A percentile compares a stretch with the other conserved stretches of the same genome.
phyloP scores from a whole-genome alignment of 1,140 invertebrate species.

The Reticulitermes speratus region DNA sequence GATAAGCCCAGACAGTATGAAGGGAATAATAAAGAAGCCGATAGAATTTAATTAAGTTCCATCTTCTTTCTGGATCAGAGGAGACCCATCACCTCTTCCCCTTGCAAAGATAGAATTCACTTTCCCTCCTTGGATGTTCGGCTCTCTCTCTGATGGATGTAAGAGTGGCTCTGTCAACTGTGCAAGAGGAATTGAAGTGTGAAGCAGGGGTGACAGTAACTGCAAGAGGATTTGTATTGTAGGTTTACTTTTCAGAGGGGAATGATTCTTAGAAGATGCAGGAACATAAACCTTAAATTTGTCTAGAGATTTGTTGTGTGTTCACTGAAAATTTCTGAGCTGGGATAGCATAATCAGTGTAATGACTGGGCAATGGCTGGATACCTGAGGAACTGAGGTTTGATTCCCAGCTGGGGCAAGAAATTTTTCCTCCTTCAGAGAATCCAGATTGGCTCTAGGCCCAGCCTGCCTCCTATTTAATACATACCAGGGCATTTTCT shows the following conservation, averaged over 20 bases:
- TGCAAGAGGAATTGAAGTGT: neutral
- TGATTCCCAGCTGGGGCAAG: too few species aligned
- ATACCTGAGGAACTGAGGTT: too few species aligned
- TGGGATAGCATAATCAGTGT: too few species aligned
- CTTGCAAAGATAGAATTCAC: neutral
- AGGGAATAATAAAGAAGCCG: neutral
- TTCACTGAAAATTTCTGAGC: too few species aligned
- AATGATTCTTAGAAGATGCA: neutral
- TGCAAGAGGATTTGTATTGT: neutral
- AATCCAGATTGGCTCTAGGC: too few species aligned
- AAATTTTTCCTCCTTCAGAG: too few species aligned
- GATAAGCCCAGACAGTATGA: neutral
- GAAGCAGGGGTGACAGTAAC: neutral
- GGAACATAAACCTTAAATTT: neutral
- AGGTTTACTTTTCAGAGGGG: neutral
- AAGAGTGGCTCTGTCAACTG: neutral
- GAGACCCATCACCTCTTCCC: constrained; percentile 7
- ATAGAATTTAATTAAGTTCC: constrained; percentile 2
- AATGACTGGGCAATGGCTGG: too few species aligned
- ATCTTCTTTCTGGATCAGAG: neutral
- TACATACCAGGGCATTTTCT: too few species aligned
- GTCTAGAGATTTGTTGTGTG: too few species aligned
- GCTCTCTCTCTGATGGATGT: neutral
- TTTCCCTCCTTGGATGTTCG: neutral
- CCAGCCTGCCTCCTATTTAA: too few species aligned